Evolutionary conservation across 2,888 invertebrate genomes (phyloP).

Genomic region (Argyresthia albistria): DNA sequence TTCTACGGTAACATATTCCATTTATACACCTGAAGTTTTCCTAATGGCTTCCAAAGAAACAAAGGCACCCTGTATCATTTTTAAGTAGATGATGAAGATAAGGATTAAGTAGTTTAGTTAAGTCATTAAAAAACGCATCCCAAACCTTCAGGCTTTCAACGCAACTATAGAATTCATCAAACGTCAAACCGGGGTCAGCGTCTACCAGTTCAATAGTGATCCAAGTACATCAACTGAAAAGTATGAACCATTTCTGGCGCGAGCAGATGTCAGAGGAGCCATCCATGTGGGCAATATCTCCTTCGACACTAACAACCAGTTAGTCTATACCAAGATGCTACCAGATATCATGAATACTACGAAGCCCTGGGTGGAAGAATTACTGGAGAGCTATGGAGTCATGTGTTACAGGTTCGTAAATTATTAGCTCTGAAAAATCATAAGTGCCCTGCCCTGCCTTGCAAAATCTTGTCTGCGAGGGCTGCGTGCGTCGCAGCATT

Average conservation of each 20-base stretch:
- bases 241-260: constrained; percentile 25
- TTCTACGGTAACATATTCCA: no score
- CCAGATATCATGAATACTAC: constrained; percentile 79
- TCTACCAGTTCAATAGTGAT: constrained; percentile 28
- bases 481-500: no score
- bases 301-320: constrained; percentile 33
- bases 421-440: no score
- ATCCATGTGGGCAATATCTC: constrained; percentile 45
- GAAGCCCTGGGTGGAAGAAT: constrained; percentile 70
- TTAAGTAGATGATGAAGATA: no score
- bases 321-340: constrained; percentile 74
- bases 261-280: constrained; percentile 53
- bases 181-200: constrained; percentile 25
- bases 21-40: no score
- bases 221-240: constrained; percentile 12
- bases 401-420: constrained; percentile 69
- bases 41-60: no score
- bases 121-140: constrained; percentile 13
- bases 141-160: constrained; percentile 30
- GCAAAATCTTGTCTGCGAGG: no score
- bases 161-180: constrained; percentile 41
- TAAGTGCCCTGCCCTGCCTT: no score
- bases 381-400: constrained; percentile 75
- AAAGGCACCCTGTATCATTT: no score
- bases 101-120: no score